A percentile compares a stretch with the other conserved stretches of the same genome.
Conservation (phyloP, 2,113 vertebrate species). For the Gallinago paraguaiae region DNA sequence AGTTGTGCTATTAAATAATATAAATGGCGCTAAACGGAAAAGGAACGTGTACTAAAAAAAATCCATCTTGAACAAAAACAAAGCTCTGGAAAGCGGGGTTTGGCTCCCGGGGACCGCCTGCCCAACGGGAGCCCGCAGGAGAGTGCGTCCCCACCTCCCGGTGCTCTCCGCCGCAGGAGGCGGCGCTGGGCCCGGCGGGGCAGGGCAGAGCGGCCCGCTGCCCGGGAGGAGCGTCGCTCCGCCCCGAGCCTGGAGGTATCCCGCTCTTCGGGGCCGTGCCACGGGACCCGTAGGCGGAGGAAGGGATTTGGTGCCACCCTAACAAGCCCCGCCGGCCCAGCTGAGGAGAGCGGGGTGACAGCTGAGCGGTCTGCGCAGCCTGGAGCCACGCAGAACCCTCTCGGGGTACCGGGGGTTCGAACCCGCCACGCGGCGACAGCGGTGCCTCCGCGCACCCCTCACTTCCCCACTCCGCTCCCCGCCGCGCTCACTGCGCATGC, state of each 20-base stretch:
- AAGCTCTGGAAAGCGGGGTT: background rate
- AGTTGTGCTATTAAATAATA: accelerated
- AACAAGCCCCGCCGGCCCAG: background rate
- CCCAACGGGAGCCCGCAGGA: background rate
- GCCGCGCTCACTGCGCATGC: background rate
- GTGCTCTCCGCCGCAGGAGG: background rate
- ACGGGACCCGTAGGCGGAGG: background rate
- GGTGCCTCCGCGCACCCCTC: accelerated
- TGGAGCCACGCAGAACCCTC: too few relatives aligned
- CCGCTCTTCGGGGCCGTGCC: background rate
- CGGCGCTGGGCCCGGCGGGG: background rate
- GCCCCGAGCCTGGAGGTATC: too few relatives aligned
- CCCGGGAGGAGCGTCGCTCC: background rate
- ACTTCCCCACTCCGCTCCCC: accelerated
- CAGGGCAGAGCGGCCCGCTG: background rate
- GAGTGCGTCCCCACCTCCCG: too few relatives aligned
- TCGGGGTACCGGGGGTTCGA: background rate
- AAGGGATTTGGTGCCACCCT: too few relatives aligned
- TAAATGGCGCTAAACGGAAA: accelerated
- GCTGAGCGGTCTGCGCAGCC: too few relatives aligned
- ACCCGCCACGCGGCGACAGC: accelerated
- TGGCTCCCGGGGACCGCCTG: background rate
- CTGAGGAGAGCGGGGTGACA: too few relatives aligned
- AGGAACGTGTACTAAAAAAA: too few relatives aligned
- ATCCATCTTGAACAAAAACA: background rate